Conservation (phyloP, 2,113 vertebrate genomes). For the Felis chaus region DNA sequence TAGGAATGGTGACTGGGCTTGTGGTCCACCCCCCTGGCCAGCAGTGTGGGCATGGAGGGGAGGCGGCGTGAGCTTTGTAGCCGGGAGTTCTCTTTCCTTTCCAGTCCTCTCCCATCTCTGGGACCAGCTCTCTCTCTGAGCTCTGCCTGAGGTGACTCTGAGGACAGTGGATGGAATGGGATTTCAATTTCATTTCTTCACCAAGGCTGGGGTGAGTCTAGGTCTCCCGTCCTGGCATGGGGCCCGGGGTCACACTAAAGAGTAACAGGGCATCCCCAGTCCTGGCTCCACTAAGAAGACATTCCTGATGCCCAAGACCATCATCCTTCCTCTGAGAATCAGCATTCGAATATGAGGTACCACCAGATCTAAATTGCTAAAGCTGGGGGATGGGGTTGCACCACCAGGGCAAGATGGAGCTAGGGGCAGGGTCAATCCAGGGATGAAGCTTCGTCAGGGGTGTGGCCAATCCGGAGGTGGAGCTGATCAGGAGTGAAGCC, state of each 20-base stretch:
- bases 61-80: neutral
- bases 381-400: neutral
- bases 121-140: neutral
- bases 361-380: neutral
- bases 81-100: neutral
- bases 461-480: neutral
- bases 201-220: neutral
- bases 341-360: neutral
- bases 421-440: neutral
- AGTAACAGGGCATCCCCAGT: neutral
- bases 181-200: neutral
- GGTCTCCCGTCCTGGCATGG: neutral
- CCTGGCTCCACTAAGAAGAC: neutral
- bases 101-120: neutral
- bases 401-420: neutral
- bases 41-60: accelerated
- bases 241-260: neutral
- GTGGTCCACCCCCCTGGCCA: neutral
- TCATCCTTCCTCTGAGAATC: neutral
- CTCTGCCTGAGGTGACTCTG: neutral
- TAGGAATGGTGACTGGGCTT: neutral
- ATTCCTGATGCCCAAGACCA: neutral
- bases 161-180: neutral
- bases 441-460: accelerated
- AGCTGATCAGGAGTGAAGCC: neutral